Percentiles rank a stretch among this genome's conserved stretches.
phyloP scores from a whole-genome alignment of 35 echinoderm and acorn worm species.

The Heliocidaris tuberculata region DNA sequence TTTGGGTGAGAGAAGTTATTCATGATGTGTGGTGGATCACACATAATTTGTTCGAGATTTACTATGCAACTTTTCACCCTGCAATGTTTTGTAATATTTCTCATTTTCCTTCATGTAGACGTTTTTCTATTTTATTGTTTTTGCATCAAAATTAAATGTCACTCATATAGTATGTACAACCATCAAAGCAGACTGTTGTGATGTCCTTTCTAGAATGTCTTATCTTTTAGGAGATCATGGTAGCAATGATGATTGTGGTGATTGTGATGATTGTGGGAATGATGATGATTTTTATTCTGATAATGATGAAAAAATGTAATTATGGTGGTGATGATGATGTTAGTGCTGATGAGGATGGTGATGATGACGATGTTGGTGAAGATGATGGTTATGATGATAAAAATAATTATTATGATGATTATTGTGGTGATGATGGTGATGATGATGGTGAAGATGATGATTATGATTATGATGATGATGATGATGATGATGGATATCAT shows the following conservation, averaged over 20 bases:
- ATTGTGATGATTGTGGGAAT: background rate
- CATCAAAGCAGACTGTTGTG: background rate
- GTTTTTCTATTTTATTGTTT: background rate
- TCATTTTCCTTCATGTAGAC: slow-evolving; percentile 23
- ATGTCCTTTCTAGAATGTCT: background rate
- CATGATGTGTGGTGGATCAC: background rate
- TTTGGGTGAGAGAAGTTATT: background rate
- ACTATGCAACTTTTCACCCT: slow-evolving; percentile 31
- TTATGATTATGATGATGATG: background rate
- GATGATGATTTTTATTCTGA: background rate
- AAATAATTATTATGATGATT: background rate
- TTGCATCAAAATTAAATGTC: slow-evolving; percentile 23
- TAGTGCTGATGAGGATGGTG: slow-evolving; percentile 30
- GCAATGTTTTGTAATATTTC: slow-evolving; percentile 37
- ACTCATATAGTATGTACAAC: slow-evolving; percentile 40
- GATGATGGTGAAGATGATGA: background rate
- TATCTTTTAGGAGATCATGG: too few relatives aligned
- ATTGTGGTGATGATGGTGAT: background rate
- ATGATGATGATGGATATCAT: too few relatives aligned
- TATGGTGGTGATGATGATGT: slow-evolving; percentile 15
- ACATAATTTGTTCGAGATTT: background rate
- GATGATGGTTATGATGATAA: background rate
- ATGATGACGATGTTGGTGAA: background rate
- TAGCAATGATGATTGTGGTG: background rate
- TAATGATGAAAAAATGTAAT: background rate